Conservation (phyloP, 2,797 vertebrate genomes). For the Poecilia gillii region DNA sequence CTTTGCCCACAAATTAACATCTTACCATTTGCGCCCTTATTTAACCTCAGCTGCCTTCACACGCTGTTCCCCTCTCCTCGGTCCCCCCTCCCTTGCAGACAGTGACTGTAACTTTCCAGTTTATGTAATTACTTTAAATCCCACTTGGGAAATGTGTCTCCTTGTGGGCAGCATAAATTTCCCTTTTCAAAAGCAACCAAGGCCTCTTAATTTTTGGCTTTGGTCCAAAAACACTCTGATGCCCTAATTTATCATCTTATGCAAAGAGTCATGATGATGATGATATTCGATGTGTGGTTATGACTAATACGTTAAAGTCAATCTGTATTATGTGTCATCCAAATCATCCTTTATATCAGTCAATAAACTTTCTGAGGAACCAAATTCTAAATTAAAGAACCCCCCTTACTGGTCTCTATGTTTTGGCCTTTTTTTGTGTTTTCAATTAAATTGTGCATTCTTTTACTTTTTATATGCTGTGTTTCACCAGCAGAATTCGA, state of each 20-base stretch:
- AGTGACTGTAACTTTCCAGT: slow-evolving; percentile 26
- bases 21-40: slow-evolving; percentile 16
- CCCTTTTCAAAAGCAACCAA: slow-evolving; percentile 38
- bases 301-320: slow-evolving; percentile 35
- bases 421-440: slow-evolving; percentile 2
- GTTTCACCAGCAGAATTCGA: slow-evolving; percentile 25
- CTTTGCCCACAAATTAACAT: slow-evolving; percentile 21
- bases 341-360: slow-evolving; percentile 7
- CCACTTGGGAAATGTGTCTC: slow-evolving; percentile 56
- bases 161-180: slow-evolving; percentile 43
- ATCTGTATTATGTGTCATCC: slow-evolving; percentile 20
- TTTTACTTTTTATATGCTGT: neutral
- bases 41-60: slow-evolving; percentile 36
- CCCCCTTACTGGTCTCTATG: neutral
- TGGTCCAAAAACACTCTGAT: slow-evolving; percentile 36
- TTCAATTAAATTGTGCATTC: neutral
- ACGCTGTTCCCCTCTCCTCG: slow-evolving; percentile 8
- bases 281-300: slow-evolving; percentile 36
- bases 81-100: slow-evolving; percentile 5
- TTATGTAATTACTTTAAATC: slow-evolving; percentile 41
- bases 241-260: slow-evolving; percentile 29
- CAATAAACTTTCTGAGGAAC: slow-evolving; percentile 10
- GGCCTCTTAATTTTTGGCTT: slow-evolving; percentile 37
- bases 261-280: slow-evolving; percentile 21
- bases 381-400: neutral